Percentiles rank a stretch among this genome's conserved stretches.
Evolutionary conservation across 1,140 invertebrate species (phyloP).

Genomic region (Trachymyrmex septentrionalis): DNA sequence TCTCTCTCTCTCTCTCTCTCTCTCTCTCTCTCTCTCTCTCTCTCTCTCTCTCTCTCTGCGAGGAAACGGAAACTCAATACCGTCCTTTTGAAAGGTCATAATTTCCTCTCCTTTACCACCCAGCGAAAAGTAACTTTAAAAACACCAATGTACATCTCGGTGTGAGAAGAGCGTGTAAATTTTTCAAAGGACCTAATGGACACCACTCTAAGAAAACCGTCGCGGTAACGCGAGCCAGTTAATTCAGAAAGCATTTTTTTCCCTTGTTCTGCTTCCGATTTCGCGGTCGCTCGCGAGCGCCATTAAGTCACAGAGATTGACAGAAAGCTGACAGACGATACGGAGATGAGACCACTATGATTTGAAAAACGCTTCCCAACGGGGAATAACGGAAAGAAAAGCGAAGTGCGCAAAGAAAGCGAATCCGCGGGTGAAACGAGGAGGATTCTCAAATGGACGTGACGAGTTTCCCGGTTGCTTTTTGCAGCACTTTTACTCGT

Average conservation of each 20-base stretch:
- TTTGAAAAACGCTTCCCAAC: slow-evolving; percentile 7
- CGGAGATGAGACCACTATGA: neutral
- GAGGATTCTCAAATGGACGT: slow-evolving; percentile 37
- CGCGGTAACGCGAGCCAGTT: slow-evolving; percentile 3
- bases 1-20: slow-evolving; percentile 54
- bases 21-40: slow-evolving; percentile 15
- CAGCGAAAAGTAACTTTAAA: slow-evolving; percentile 10
- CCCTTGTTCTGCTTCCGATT: neutral
- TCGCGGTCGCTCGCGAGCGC: slow-evolving; percentile 8
- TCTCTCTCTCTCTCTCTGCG: slow-evolving; percentile 26
- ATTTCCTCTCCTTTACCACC: slow-evolving; percentile 7
- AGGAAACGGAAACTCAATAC: slow-evolving; percentile 54
- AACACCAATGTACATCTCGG: neutral
- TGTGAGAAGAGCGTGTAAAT: slow-evolving; percentile 31
- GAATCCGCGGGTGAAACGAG: neutral
- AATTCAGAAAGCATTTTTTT: neutral
- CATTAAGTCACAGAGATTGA: slow-evolving; percentile 1
- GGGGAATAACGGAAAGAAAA: neutral
- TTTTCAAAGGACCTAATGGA: slow-evolving; percentile 40
- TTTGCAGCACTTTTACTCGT: neutral
- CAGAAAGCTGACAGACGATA: neutral
- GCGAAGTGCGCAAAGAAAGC: neutral
- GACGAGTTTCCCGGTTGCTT: slow-evolving; percentile 64
- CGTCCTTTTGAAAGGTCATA: slow-evolving; percentile 34
- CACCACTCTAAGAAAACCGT: neutral